Percentiles rank a stretch among this genome's conserved stretches.
These are phyloP conservation scores for Amblyjoppa fuscipennis DNA, from an alignment of 2,888 invertebrate genomes.

Conservation along the genomic window DNA sequence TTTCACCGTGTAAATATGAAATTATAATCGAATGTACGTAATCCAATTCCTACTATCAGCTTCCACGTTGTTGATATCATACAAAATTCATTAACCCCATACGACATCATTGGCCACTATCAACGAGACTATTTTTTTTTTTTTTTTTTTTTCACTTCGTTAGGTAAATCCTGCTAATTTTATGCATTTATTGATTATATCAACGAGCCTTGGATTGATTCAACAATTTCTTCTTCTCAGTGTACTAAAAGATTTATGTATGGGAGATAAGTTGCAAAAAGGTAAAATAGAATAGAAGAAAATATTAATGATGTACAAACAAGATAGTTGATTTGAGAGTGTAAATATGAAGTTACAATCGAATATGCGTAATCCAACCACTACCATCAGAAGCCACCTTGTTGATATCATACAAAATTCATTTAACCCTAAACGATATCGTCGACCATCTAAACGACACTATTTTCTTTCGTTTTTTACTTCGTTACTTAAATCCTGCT, in stretches of 20 bases:
- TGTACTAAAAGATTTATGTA: no score
- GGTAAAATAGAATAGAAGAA: no score
- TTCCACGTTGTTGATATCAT: constrained; percentile 1
- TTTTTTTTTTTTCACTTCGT: neutral
- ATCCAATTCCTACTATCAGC: neutral
- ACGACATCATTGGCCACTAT: neutral
- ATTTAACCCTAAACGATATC: constrained; percentile 11
- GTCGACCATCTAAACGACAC: neutral
- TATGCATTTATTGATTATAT: no score
- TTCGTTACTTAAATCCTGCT: neutral
- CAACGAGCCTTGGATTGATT: no score
- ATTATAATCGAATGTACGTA: neutral
- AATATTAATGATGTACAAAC: no score
- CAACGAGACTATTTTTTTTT: neutral
- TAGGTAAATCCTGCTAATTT: neutral
- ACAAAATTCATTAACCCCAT: constrained; percentile 5
- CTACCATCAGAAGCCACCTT: neutral
- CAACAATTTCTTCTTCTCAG: no score
- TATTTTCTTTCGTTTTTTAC: neutral
- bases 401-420: constrained; percentile 18
- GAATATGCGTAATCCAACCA: neutral
- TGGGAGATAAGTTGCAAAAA: no score
- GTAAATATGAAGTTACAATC: neutral
- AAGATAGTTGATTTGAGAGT: no score
- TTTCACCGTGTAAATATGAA: neutral